A percentile compares a stretch with the other conserved stretches of the same genome.
These are phyloP conservation scores for Platysternon megacephalum DNA, from an alignment of 2,113 vertebrate genomes.

Conservation along the genomic window DNA sequence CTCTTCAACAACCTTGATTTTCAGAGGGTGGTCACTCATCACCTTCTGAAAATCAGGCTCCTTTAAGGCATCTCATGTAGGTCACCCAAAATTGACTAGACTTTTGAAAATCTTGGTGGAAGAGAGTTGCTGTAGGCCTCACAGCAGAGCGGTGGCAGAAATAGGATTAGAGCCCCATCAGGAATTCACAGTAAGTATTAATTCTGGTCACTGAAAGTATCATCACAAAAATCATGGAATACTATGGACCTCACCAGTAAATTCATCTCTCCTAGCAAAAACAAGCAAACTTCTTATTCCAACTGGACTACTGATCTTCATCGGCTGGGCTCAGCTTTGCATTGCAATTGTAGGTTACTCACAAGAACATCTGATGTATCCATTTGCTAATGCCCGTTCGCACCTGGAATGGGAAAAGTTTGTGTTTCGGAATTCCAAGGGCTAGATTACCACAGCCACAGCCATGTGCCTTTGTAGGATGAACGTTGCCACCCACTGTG, in stretches of 20 bases:
- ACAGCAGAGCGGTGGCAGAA: not conserved
- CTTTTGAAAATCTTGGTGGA: not conserved
- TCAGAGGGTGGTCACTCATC: not conserved
- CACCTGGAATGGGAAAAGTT: not conserved
- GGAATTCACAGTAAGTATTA: not conserved
- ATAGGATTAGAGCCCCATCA: not conserved
- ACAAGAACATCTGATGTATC: not conserved
- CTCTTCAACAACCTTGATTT: not conserved
- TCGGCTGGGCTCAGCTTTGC: not conserved
- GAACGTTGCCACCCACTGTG: not conserved
- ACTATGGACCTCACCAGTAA: not conserved
- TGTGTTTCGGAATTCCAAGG: not conserved
- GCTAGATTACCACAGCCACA: accelerated
- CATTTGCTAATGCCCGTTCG: accelerated
- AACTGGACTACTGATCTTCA: accelerated
- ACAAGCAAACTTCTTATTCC: not conserved
- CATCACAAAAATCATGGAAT: not conserved
- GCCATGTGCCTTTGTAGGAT: not conserved
- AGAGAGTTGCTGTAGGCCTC: not conserved
- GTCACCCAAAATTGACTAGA: not conserved
- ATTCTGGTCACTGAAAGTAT: not conserved
- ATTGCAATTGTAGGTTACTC: not conserved
- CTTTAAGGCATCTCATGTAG: not conserved
- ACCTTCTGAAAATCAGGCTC: not conserved
- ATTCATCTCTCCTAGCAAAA: not conserved